Conservation (phyloP, 1,140 invertebrate genomes). For the Cryptotermes secundus region DNA sequence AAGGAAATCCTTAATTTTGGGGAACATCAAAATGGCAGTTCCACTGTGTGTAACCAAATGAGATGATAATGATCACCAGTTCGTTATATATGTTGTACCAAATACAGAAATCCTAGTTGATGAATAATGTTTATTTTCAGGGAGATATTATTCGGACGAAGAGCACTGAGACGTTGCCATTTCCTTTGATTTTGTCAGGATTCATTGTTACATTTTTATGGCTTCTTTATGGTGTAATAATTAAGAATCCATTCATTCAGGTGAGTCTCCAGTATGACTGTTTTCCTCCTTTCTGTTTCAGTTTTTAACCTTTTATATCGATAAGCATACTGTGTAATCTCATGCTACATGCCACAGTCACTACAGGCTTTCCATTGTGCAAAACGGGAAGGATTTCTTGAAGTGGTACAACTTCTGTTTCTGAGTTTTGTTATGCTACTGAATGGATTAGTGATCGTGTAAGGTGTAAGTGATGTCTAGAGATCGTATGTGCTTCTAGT, state of each 20-base stretch:
- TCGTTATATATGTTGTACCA: background rate
- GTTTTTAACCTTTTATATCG: too few species aligned
- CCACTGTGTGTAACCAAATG: background rate
- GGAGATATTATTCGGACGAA: slow-evolving; percentile 69
- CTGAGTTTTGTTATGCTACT: too few species aligned
- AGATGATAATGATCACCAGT: background rate
- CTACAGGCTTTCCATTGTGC: too few species aligned
- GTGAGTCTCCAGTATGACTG: slow-evolving; percentile 54
- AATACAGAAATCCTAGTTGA: background rate
- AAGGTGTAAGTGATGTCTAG: too few species aligned
- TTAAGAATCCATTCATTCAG: slow-evolving; percentile 73
- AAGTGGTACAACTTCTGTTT: too few species aligned
- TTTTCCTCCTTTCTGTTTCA: background rate
- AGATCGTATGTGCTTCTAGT: too few species aligned
- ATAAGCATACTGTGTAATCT: too few species aligned
- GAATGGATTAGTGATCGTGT: too few species aligned
- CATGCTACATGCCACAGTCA: too few species aligned
- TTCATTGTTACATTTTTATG: slow-evolving; percentile 73
- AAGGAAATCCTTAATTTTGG: too few species aligned
- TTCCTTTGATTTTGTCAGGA: slow-evolving; percentile 77
- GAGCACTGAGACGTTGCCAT: slow-evolving; percentile 76
- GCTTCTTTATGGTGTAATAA: slow-evolving; percentile 77
- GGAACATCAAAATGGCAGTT: too few species aligned
- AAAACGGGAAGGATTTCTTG: too few species aligned
- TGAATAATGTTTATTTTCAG: slow-evolving; percentile 48